These are phyloP conservation scores for Onychostoma macrolepis DNA, from an alignment of 2,113 vertebrate species.

Conservation along the genomic window DNA sequence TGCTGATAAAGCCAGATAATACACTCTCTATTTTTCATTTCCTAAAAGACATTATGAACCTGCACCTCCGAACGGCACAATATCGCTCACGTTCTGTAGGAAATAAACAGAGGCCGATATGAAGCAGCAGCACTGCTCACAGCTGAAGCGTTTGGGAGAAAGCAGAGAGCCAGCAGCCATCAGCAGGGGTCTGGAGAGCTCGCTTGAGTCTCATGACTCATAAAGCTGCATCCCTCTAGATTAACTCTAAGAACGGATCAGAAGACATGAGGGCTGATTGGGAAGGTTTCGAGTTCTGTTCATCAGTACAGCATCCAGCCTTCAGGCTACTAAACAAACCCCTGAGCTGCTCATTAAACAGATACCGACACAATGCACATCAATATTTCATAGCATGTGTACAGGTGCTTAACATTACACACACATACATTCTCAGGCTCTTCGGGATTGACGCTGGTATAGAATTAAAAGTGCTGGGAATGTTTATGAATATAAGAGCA, in stretches of 20 bases:
- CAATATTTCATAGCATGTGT: constrained; percentile 62
- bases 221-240: constrained; percentile 7
- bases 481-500: constrained; percentile 27
- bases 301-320: constrained; percentile 8
- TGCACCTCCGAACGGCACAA: constrained; percentile 31
- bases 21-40: constrained; percentile 74
- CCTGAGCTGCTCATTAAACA: constrained; percentile 60
- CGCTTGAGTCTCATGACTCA: constrained; percentile 4
- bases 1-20: constrained; percentile 74
- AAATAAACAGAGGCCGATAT: constrained; percentile 52
- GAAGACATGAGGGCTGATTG: constrained; percentile 39
- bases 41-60: constrained; percentile 69
- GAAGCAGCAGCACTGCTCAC: constrained; percentile 17
- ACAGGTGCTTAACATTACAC: constrained; percentile 35
- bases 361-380: constrained; percentile 55
- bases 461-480: not conserved
- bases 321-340: constrained; percentile 29
- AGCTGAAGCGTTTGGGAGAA: not conserved
- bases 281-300: constrained; percentile 14
- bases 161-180: constrained; percentile 2
- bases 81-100: constrained; percentile 55
- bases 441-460: not conserved
- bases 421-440: constrained; percentile 46
- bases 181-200: not conserved
- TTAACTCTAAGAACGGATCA: not conserved